Conservation (phyloP, 2,113 vertebrate species). For the Calypte anna region DNA sequence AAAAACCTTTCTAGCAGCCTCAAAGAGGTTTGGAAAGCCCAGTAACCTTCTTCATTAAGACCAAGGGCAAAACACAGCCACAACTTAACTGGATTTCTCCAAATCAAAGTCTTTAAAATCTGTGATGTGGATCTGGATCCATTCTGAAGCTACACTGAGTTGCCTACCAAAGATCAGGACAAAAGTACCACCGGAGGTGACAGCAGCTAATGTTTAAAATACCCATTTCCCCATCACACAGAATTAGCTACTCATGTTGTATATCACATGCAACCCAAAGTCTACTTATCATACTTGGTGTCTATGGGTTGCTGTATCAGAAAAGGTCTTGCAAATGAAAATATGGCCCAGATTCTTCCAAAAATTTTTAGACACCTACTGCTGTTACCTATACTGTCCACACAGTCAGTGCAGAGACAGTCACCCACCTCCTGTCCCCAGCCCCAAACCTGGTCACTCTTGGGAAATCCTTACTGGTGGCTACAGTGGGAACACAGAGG, state of each 20-base stretch:
- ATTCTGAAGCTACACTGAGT: neutral
- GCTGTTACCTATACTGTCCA: neutral
- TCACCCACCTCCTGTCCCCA: neutral
- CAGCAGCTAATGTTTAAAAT: neutral
- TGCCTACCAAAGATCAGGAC: neutral
- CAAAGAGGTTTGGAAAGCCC: neutral
- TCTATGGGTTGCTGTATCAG: constrained; percentile 14
- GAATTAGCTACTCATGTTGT: neutral
- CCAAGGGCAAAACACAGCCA: neutral
- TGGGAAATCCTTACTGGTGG: neutral
- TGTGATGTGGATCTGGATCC: neutral
- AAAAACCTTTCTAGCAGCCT: neutral
- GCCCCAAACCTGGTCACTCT: neutral
- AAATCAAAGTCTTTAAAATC: neutral
- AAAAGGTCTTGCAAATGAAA: constrained; percentile 25
- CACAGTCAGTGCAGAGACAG: neutral
- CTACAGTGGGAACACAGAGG: neutral
- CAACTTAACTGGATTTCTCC: neutral
- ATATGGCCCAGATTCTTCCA: constrained; percentile 10
- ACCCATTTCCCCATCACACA: neutral
- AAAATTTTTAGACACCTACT: constrained; percentile 31
- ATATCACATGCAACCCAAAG: neutral
- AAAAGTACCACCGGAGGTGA: neutral
- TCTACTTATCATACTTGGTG: neutral
- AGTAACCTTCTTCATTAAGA: neutral